Evolutionary conservation across 2,888 invertebrate genomes (phyloP).

Genomic region (Sialis fuliginosa): DNA sequence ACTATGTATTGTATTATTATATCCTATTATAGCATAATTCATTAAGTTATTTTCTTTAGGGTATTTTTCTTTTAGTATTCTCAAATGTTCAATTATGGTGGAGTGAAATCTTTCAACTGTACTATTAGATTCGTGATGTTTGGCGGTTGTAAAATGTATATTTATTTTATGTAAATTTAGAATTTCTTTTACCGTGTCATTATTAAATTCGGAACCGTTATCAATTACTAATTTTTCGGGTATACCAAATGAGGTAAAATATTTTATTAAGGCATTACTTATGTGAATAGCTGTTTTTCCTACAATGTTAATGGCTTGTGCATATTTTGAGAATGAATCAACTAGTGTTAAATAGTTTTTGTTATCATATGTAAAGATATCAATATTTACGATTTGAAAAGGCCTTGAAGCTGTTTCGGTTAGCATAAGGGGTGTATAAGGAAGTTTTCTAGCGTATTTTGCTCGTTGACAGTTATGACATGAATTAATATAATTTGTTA

Average conservation of each 20-base stretch:
- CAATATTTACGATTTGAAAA: not conserved
- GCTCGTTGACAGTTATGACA: not conserved
- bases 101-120: conserved; percentile 1
- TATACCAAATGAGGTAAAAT: not conserved
- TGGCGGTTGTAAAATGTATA: conserved; percentile 1
- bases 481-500: not conserved
- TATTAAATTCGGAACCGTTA: not conserved
- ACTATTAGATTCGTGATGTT: conserved; percentile 2
- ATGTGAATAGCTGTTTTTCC: not conserved
- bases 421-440: not conserved
- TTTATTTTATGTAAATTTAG: conserved; percentile 1
- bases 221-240: not conserved
- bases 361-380: not conserved
- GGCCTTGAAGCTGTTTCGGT: not conserved
- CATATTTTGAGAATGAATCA: not conserved
- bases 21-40: conserved; percentile 3
- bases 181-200: conserved; percentile 1
- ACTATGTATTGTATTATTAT: conserved; percentile 1
- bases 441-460: not conserved
- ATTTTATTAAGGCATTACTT: not conserved
- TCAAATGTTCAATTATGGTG: not conserved
- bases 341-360: not conserved
- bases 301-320: not conserved
- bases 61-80: conserved; percentile 1
- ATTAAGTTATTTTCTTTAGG: not conserved